Base-by-base conservation (phyloP, 2,888 invertebrate genomes). In the Creontiades dilutus region DNA sequence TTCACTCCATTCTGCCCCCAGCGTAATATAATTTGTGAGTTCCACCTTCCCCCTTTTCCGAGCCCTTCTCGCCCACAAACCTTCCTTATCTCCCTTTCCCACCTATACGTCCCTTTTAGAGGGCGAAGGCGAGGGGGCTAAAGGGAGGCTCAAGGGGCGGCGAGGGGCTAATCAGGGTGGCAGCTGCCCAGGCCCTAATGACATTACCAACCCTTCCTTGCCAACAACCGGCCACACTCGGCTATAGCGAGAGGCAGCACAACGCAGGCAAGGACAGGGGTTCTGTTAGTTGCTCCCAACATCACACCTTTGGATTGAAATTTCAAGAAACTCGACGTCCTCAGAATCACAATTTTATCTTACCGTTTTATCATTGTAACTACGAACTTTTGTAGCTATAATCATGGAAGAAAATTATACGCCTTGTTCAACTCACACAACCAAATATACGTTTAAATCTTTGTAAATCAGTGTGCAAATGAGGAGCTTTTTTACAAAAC, bases 181-280 rank as follows among this genome's bases (percentile, higher is more conserved):
- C 89, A 89, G 89, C 89, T 89, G 89, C 89, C 89, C 89, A 76
- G 85, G 27, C 75, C 76, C 76, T 89, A 89, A 89, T 80, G 81
- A 89, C 89, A 57, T 89, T 89, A 89, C 89, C 61, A 89, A 57
- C 89, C 81, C 89, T 89, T 88, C 80, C 89, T 81, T 81, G 80
- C 80, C 61, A 80, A 80, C 81, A 61, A 55, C 89, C 61, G 48
- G 13, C 81, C 88, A 52, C 46, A 89, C 85, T 28, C 48, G 68
- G 37, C 37, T 37, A 2, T 37, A 37, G 37, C 37, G 37, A 37
- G 37, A n/a, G 37, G 37, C 37, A 37, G 37, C 37, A 37, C 37
- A 7, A 7, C 37, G 2, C 2, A 68, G 68, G 68, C 5, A 11
- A 14, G 52, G 52, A n/a, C n/a, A n/a, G 16, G 11, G 52, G 52